phyloP scores from a whole-genome alignment of 2,888 invertebrate genomes.

The Cybosia mesomella region DNA sequence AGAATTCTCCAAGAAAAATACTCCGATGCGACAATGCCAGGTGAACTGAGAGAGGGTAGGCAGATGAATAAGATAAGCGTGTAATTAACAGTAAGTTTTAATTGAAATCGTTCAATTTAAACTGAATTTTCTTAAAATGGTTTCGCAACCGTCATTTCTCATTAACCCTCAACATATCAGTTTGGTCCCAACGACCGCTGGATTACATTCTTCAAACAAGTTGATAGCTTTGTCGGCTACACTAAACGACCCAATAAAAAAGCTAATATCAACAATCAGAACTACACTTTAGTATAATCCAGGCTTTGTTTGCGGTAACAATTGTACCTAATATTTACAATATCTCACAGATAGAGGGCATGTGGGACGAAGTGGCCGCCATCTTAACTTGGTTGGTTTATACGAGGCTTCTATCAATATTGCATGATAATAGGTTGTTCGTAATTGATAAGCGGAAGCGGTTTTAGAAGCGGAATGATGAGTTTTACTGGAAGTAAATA shows the following conservation, averaged over 20 bases:
- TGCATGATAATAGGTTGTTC: conserved; percentile 59
- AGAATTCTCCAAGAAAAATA: too few species aligned
- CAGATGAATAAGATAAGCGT: background rate
- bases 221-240: conserved; percentile 53
- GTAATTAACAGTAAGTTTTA: background rate
- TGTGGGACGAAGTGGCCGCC: conserved; percentile 64
- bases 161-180: conserved; percentile 31
- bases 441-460: conserved; percentile 48
- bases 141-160: conserved; percentile 25
- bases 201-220: conserved; percentile 51
- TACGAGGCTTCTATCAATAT: conserved; percentile 74
- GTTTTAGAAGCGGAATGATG: conserved; percentile 2
- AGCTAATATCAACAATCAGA: conserved; percentile 69
- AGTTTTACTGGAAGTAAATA: background rate
- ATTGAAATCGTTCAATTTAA: background rate
- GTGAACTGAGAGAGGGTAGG: background rate
- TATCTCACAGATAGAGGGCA: conserved; percentile 70
- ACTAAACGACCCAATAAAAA: conserved; percentile 71
- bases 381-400: conserved; percentile 68
- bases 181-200: conserved; percentile 28
- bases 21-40: too few species aligned
- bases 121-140: conserved; percentile 17
- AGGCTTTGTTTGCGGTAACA: conserved; percentile 62
- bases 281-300: conserved; percentile 56
- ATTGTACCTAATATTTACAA: conserved; percentile 72